Evolutionary conservation across 2,888 invertebrate species (phyloP).

Genomic region (Ophion costatus): DNA sequence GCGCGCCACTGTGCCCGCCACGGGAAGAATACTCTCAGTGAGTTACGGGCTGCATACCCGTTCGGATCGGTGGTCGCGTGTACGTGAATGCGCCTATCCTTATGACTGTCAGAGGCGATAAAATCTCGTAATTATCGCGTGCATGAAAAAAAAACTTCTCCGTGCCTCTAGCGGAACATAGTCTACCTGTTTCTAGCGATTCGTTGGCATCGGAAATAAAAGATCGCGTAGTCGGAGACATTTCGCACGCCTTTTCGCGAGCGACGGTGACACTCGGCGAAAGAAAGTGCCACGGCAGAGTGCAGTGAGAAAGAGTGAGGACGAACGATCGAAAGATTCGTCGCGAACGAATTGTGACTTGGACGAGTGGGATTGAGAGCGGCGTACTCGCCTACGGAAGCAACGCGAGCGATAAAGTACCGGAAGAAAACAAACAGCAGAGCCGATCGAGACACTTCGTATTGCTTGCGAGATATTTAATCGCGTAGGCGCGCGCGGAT

Average conservation of each 20-base stretch:
- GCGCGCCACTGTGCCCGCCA: slow-evolving; percentile 12
- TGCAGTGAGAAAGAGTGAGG: background rate
- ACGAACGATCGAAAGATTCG: background rate
- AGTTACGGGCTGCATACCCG: slow-evolving; percentile 79
- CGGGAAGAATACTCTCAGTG: slow-evolving; percentile 73
- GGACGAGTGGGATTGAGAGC: background rate
- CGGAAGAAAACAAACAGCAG: too few relatives aligned
- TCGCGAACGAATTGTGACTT: background rate
- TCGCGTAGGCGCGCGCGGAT: background rate
- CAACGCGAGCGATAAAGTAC: background rate
- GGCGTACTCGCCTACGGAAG: background rate
- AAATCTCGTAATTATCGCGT: slow-evolving; percentile 8
- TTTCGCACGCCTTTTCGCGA: background rate
- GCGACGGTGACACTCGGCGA: background rate
- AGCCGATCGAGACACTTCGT: background rate
- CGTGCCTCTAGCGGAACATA: too few relatives aligned
- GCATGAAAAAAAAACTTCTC: background rate
- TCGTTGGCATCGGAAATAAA: slow-evolving; percentile 12
- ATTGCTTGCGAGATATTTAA: slow-evolving; percentile 2
- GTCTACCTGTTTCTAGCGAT: background rate
- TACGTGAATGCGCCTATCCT: background rate
- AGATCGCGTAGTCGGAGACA: slow-evolving; percentile 16
- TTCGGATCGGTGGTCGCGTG: slow-evolving; percentile 69
- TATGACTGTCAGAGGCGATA: background rate
- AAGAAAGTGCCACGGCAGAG: too few relatives aligned